A percentile compares a stretch with the other conserved stretches of the same genome.
Conservation (phyloP, 2,888 invertebrate species). For the Shargacucullia verbasci region DNA sequence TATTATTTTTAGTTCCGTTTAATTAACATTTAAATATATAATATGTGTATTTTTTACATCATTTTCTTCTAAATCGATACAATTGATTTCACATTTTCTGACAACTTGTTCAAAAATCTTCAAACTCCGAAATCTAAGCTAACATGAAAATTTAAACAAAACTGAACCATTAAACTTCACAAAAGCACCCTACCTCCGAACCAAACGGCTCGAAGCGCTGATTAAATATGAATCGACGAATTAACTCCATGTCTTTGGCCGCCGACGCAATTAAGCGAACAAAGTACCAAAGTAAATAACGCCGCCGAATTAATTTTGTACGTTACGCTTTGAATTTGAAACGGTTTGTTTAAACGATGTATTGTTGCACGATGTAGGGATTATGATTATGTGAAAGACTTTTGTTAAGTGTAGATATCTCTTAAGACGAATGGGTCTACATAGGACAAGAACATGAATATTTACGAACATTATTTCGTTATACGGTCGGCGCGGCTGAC, state of each 20-base stretch:
- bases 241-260: slow-evolving; percentile 84
- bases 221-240: slow-evolving; percentile 88
- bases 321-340: slow-evolving; percentile 66
- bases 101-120: neutral
- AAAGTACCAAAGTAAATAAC: slow-evolving; percentile 87
- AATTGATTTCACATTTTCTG: neutral
- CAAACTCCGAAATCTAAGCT: slow-evolving; percentile 20
- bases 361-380: slow-evolving; percentile 35
- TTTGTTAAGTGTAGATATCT: slow-evolving; percentile 1
- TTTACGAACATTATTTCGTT: too few relatives aligned
- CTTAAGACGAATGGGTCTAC: too few relatives aligned
- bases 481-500: too few relatives aligned
- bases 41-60: too few relatives aligned
- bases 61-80: too few relatives aligned
- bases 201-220: slow-evolving; percentile 59
- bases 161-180: slow-evolving; percentile 19
- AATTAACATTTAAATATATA: too few relatives aligned
- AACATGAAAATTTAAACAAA: slow-evolving; percentile 22
- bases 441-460: too few relatives aligned
- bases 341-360: slow-evolving; percentile 79
- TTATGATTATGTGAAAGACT: slow-evolving; percentile 27
- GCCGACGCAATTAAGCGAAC: slow-evolving; percentile 86
- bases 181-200: slow-evolving; percentile 35
- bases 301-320: slow-evolving; percentile 83
- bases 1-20: too few relatives aligned